These are phyloP conservation scores for Notodonta dromedarius DNA, from an alignment of 2,888 invertebrate species.

Conservation along the genomic window DNA sequence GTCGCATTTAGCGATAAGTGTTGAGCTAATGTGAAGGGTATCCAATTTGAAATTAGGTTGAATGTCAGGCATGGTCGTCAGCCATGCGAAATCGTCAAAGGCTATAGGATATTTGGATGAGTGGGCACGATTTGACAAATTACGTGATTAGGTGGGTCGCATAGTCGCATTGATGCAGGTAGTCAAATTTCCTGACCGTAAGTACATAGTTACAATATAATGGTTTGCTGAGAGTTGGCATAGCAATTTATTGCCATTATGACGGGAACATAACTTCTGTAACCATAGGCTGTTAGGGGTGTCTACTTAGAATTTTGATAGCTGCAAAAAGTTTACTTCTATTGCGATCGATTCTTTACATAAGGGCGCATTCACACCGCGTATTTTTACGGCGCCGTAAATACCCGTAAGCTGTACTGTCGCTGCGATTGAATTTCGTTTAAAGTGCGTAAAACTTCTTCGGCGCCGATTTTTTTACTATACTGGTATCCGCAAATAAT, in stretches of 20 bases:
- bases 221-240: background rate
- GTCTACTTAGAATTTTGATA: too few relatives aligned
- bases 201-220: background rate
- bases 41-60: background rate
- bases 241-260: background rate
- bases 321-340: too few relatives aligned
- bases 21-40: background rate
- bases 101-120: constrained; percentile 10
- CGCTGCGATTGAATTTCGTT: too few relatives aligned
- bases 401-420: too few relatives aligned
- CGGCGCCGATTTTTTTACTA: too few relatives aligned
- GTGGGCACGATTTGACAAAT: background rate
- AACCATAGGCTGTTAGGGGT: too few relatives aligned
- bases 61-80: background rate
- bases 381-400: too few relatives aligned
- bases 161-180: background rate
- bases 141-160: background rate
- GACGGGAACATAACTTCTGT: too few relatives aligned
- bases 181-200: background rate
- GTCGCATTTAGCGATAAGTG: background rate
- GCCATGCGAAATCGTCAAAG: constrained; percentile 8
- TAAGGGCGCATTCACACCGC: too few relatives aligned
- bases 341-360: too few relatives aligned
- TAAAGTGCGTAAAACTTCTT: too few relatives aligned
- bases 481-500: too few relatives aligned